These are phyloP conservation scores for Himantopus leucocephalus DNA, from an alignment of 2,113 vertebrate genomes.

Conservation along the genomic window DNA sequence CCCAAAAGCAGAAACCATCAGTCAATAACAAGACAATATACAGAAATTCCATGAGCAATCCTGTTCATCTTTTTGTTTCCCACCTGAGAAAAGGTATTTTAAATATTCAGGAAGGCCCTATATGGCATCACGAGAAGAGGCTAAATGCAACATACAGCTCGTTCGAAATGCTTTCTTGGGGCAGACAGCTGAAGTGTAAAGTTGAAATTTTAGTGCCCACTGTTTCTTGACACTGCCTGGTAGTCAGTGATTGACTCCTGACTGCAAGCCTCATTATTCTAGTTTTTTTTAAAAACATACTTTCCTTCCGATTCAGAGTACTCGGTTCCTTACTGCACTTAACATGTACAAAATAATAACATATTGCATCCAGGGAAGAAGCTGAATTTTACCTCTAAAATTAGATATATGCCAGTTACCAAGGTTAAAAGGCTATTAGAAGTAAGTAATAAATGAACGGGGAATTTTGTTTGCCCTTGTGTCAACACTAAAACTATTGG, in stretches of 20 bases:
- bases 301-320: neutral
- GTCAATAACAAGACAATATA: neutral
- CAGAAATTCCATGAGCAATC: neutral
- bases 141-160: neutral
- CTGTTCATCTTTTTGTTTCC: neutral
- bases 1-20: neutral
- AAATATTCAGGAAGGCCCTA: neutral
- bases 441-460: slow-evolving; percentile 30
- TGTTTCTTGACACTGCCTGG: neutral
- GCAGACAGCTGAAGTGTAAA: neutral
- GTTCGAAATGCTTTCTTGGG: neutral
- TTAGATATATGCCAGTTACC: slow-evolving; percentile 26
- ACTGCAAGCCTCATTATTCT: neutral
- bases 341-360: slow-evolving; percentile 14
- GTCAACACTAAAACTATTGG: slow-evolving; percentile 25
- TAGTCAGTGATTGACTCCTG: neutral
- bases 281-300: neutral
- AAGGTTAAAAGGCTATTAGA: slow-evolving; percentile 51
- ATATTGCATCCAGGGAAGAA: slow-evolving; percentile 1
- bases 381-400: slow-evolving; percentile 58
- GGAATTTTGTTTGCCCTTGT: neutral
- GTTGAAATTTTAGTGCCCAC: neutral
- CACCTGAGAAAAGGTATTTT: neutral
- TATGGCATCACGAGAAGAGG: neutral
- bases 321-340: neutral